Conservation (phyloP, 2,888 invertebrate species). For the Celastrina argiolus region DNA sequence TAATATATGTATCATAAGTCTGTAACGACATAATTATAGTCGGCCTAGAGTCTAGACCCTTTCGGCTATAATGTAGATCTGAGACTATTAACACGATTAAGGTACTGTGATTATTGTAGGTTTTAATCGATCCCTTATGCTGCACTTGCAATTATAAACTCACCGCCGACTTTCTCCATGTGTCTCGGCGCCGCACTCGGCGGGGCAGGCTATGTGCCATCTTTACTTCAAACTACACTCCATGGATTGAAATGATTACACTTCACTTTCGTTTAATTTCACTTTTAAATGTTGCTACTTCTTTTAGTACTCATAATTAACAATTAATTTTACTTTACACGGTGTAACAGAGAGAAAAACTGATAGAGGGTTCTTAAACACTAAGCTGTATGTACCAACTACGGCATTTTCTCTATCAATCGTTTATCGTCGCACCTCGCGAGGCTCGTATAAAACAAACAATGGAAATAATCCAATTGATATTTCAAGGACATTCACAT, state of each 20-base stretch:
- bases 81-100: neutral
- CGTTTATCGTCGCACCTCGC: neutral
- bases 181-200: slow-evolving; percentile 55
- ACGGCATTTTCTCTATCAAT: neutral
- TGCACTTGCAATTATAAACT: slow-evolving; percentile 44
- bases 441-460: neutral
- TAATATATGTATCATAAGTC: too few relatives aligned
- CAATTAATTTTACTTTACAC: neutral
- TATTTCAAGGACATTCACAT: neutral
- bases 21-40: too few relatives aligned
- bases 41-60: too few relatives aligned
- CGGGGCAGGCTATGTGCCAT: slow-evolving; percentile 57
- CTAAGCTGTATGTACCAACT: too few relatives aligned
- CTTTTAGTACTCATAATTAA: neutral
- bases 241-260: slow-evolving; percentile 14
- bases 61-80: too few relatives aligned
- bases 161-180: slow-evolving; percentile 65
- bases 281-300: neutral
- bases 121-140: neutral
- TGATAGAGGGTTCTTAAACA: neutral
- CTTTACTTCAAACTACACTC: slow-evolving; percentile 31
- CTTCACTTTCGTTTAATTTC: neutral
- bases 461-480: neutral
- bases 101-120: neutral
- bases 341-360: neutral